phyloP scores from a whole-genome alignment of 1,140 invertebrate species.

The Bombus terrestris region DNA sequence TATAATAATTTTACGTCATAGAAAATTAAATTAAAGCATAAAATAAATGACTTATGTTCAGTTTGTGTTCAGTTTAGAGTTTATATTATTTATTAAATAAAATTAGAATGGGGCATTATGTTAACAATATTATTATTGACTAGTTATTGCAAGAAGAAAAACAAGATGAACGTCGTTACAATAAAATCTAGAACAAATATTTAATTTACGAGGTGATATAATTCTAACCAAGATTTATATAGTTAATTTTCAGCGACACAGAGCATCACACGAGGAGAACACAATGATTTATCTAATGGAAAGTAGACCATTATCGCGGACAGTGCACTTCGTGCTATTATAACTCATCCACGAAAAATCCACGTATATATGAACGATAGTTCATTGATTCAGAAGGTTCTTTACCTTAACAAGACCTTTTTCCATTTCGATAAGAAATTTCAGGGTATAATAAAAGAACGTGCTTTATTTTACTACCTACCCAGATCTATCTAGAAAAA shows the following conservation, averaged over 20 bases:
- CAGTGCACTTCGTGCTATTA: too few relatives aligned
- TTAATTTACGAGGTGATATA: neutral
- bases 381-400: neutral
- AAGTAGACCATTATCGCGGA: neutral
- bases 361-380: neutral
- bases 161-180: neutral
- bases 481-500: too few relatives aligned
- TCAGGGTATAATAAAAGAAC: neutral
- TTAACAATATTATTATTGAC: too few relatives aligned
- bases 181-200: neutral
- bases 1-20: too few relatives aligned
- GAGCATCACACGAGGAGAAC: neutral
- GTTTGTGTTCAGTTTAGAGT: too few relatives aligned
- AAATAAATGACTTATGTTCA: too few relatives aligned
- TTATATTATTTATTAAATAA: too few relatives aligned
- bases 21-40: too few relatives aligned
- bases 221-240: neutral
- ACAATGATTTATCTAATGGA: slow-evolving; percentile 7
- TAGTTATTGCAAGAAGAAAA: too few relatives aligned
- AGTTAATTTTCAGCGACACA: neutral
- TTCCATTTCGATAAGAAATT: neutral
- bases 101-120: too few relatives aligned
- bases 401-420: neutral
- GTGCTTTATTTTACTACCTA: neutral
- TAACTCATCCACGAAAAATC: neutral